Evolutionary conservation across 2,113 vertebrate species (phyloP), one percentile per base, ranked within the genome.

Genomic region (Paratilapia polleni): DNA sequence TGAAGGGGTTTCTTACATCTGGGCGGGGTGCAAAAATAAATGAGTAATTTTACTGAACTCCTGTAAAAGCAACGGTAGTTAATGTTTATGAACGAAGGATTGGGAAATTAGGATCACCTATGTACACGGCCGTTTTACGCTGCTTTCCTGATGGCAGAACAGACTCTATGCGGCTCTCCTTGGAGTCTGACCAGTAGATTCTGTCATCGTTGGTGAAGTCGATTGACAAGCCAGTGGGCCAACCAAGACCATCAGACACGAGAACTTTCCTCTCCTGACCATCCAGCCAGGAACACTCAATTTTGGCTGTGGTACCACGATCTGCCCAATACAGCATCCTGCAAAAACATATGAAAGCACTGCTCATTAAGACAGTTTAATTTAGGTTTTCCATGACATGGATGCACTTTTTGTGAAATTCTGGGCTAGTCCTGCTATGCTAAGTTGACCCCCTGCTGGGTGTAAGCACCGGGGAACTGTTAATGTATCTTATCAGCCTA

Each of bases 291-390:
- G 97, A 96, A 74, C 94, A 94, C 93, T 99, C 97, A 1, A 99
- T 97, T 93, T 97, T 97, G 38, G 97, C 95, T 8, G 94, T 83
- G 4, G 94, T 93, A 26, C 97, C 97, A 84, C 97, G 96, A 86
- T 99, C 97, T 1, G 97, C 97, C 98, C 98, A 99, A 91, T 97
- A 99, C 95, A 99, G 94, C 78, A 97, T 93, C 81, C 97, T 99
- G 86, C 15, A 61, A 24, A n/a, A 56, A 38, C 14, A 57, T 1
- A 34, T 62, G 17, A 36, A 19, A 80, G 19, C 20, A 28, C 6
- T 1, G 13, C 34, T 70, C 24, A 70, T 70, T 20, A 28, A 70
- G 15, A 73, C 4, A 0, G 17, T 52, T 70, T 52, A 6, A 73
- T n/a, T 73, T 24, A 52, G 24, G 13, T 31, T 52, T 54, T 43